These are phyloP conservation scores for Antheraea assamensis DNA, from an alignment of 2,888 invertebrate species.

Conservation along the genomic window DNA sequence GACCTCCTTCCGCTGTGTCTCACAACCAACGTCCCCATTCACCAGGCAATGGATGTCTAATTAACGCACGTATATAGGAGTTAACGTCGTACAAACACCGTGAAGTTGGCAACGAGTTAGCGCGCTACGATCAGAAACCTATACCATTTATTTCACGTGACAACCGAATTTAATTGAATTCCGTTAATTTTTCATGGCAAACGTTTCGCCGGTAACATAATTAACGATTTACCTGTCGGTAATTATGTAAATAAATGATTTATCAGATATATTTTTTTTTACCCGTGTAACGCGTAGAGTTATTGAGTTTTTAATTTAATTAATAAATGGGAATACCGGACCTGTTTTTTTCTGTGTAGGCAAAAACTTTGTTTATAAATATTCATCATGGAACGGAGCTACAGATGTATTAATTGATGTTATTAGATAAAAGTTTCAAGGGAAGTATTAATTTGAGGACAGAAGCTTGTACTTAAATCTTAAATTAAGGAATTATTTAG, in stretches of 20 bases:
- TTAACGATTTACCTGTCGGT: slow-evolving; percentile 30
- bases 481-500: too few species aligned
- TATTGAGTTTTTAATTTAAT: slow-evolving; percentile 16
- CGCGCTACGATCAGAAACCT: slow-evolving; percentile 16
- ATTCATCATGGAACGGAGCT: not conserved
- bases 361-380: slow-evolving; percentile 7
- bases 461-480: not conserved
- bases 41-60: slow-evolving; percentile 3
- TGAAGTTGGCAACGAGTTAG: slow-evolving; percentile 12
- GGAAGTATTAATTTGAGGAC: not conserved
- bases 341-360: slow-evolving; percentile 10
- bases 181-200: slow-evolving; percentile 43
- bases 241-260: slow-evolving; percentile 33
- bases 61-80: not conserved
- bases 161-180: slow-evolving; percentile 52
- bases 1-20: slow-evolving; percentile 30
- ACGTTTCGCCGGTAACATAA: slow-evolving; percentile 36
- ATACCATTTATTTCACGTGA: slow-evolving; percentile 33
- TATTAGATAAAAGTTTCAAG: not conserved
- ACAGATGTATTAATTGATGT: slow-evolving; percentile 1
- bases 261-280: slow-evolving; percentile 29
- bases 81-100: not conserved
- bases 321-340: slow-evolving; percentile 11
- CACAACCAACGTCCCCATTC: not conserved
- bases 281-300: slow-evolving; percentile 11